Percentiles rank a stretch among this genome's conserved stretches.
These are phyloP conservation scores for Crotalus horridus DNA, from an alignment of 2,113 vertebrate genomes.

Conservation along the genomic window DNA sequence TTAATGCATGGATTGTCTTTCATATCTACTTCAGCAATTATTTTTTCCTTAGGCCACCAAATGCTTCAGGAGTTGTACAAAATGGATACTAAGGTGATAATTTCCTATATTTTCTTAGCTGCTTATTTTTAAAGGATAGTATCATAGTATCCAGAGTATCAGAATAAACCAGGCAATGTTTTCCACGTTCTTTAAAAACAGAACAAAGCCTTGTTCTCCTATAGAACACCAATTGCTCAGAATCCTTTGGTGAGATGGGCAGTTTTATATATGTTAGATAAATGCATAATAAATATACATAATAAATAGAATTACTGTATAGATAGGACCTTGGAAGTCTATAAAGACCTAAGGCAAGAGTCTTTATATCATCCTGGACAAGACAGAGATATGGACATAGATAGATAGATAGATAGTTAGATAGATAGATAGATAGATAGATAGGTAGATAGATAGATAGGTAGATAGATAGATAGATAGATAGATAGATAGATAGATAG, in stretches of 20 bases:
- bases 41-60: neutral
- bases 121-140: neutral
- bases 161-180: neutral
- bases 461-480: no score
- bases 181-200: neutral
- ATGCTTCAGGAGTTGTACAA: neutral
- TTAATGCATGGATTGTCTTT: neutral
- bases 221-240: neutral
- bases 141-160: neutral
- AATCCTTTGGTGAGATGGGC: no score
- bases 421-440: no score
- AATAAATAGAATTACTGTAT: neutral
- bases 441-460: no score
- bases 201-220: neutral
- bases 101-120: neutral
- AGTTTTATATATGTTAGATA: no score
- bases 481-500: no score
- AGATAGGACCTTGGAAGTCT: neutral
- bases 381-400: neutral
- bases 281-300: no score
- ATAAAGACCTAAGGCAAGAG: neutral
- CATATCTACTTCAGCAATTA: neutral
- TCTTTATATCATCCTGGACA: neutral
- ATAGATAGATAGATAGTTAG: no score
- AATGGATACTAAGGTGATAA: neutral